Base-by-base conservation (phyloP, 1,140 invertebrate genomes). In the Rhopalosiphum maidis region DNA sequence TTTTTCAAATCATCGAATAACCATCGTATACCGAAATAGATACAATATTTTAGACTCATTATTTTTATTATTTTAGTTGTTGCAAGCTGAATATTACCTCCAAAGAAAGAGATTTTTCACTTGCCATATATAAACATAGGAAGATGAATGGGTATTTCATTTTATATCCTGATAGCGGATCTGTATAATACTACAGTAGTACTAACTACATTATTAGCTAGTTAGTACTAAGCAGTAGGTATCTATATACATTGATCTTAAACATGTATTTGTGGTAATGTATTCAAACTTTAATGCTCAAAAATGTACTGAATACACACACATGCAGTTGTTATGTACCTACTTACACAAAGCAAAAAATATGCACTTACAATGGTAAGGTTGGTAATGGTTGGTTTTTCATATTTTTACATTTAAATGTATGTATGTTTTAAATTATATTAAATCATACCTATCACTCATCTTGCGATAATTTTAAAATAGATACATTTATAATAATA, bases 1-100 rank as follows among this genome's bases (percentile, higher is more conserved):
- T 55, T 41, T 55, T 55, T 55, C 88, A 55, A 89, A 89, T 89
- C 51, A 55, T 89, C 51, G 35, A 37, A 89, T 89, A 55, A 89
- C 88, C 51, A 77, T 77, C 30, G 4, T n/a, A 15, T 35, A 18
- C 60, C 23, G 51, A 89, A 89, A 89, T 37, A 23, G 48, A 89
- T 37, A 89, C 87, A 55, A 41, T 8, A n/a, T 77, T 18, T 77
- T 77, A 77, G 30, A n/a, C 60, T 77, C n/a, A 77, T 60, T 60
- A 60, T 68, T 68, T 77, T 9, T 68, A 60, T 60, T 15, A 15
- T n/a, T 68, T n/a, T 68, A 68, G n/a, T 11, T 35, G 9, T n/a
- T 77, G 1, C 60, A n/a, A n/a, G 11, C 25, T 4, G 37, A 4
- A 83, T n/a, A 77, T 1, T 30, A 1, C 25, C 41, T 46, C 43